Base-by-base conservation (phyloP, 2,113 vertebrate species). In the Centropus unirufus region DNA sequence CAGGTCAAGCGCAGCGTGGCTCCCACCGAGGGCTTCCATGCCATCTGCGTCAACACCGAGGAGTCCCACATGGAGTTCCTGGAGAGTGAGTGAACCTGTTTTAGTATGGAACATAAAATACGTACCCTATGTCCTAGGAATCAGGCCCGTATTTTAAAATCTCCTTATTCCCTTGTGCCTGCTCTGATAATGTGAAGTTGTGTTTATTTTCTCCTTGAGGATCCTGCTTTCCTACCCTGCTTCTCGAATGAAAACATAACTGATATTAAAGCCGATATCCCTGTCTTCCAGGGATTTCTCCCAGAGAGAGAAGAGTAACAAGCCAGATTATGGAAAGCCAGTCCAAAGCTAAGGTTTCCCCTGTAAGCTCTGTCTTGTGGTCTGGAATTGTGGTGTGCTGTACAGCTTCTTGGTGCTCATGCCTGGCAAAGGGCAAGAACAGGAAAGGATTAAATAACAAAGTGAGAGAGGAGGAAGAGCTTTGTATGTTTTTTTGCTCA, bases 21-120 rank as follows among this genome's bases (percentile, higher is more conserved):
- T 52, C 98, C 99, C 14, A 99, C 99, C 2, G 92, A 98, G 90
- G 99, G 99, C 67, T 98, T 99, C 96, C 98, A 99, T 12, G 98
- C 98, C 1, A 95, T 99, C 78, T 99, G 98, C 73, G 52, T 99
- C 97, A 97, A 78, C 97, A 98, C 95, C 5, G 98, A 98, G n/a
- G 98, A 98, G 79, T 90, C 97, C 57, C 97, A 98, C 54, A 95
- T 99, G 83, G 98, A 99, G 89, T 99, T 99, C 95, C 93, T 99
- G 34, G 99, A 99, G 92, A 99, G 99, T 99, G 97, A 98, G 98
- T 91, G 63, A 67, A 8, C 23, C 15, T 36, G 11, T 61, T 78
- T 57, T 82, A 47, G 9, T 44, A 47, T 0, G 0, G 23, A 51
- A 39, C 1, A 1, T 68, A 34, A 46, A 52, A 40, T 39, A 49